Evolutionary conservation across 2,797 vertebrate species (phyloP).

Genomic region (Girardinus metallicus): DNA sequence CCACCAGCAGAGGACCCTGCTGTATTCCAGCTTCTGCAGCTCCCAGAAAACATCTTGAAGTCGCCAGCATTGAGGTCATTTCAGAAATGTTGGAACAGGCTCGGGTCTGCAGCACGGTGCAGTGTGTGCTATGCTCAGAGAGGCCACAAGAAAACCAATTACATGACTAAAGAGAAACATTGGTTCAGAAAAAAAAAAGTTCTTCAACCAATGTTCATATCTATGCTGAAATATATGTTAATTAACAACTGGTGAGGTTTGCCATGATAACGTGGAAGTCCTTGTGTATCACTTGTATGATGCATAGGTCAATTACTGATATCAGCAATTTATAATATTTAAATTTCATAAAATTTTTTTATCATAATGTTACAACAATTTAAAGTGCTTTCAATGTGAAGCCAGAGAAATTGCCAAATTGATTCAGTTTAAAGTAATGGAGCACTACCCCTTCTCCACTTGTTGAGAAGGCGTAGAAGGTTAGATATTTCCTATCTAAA

Average conservation of each 20-base stretch:
- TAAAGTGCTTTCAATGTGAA: background rate
- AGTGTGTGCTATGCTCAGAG: slow-evolving; percentile 52
- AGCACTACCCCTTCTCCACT: background rate
- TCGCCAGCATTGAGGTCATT: slow-evolving; percentile 84
- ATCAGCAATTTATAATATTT: background rate
- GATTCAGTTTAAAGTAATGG: background rate
- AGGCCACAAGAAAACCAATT: slow-evolving; percentile 56
- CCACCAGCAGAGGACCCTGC: slow-evolving; percentile 64
- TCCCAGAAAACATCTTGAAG: slow-evolving; percentile 68
- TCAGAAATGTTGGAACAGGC: slow-evolving; percentile 83
- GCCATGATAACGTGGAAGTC: slow-evolving; percentile 30
- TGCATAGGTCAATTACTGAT: background rate
- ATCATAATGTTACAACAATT: too few species aligned
- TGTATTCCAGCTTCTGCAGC: slow-evolving; percentile 61
- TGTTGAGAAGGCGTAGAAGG: too few species aligned
- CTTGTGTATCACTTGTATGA: slow-evolving; percentile 8
- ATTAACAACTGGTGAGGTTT: slow-evolving; percentile 24
- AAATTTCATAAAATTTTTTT: background rate
- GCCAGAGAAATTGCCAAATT: background rate
- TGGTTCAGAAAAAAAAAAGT: background rate
- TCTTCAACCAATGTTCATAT: slow-evolving; percentile 20
- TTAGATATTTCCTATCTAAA: background rate
- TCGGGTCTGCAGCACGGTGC: slow-evolving; percentile 75
- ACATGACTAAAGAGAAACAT: slow-evolving; percentile 39
- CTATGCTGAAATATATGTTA: slow-evolving; percentile 14